Evolutionary conservation across 2,888 invertebrate species (phyloP), one percentile per base, ranked within the genome.

Genomic region (Boloria euphrosyne): DNA sequence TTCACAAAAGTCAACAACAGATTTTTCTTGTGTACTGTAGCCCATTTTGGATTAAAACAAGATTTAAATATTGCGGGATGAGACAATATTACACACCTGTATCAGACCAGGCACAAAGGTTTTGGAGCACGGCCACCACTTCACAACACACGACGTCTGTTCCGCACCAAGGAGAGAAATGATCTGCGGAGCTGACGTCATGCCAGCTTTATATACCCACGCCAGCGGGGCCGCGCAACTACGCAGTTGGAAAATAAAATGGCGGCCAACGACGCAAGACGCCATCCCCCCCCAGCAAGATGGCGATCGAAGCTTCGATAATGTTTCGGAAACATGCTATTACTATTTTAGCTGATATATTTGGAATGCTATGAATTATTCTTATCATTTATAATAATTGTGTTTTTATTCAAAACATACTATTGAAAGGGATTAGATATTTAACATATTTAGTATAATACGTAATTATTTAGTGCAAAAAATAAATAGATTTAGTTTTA

Each of bases 1-100:
- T 87, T 90, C 91, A 82, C 91, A 90, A 84, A 90, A 91, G 76
- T 89, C 92, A 75, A 86, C 91, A 75, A 91, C 81, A 75, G 86
- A 85, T 79, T 85, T 90, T 81, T 91, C 90, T 75, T 86, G 87
- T 71, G 79, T 78, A 82, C 79, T 87, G 83, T 89, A 91, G 81
- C 90, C 91, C 91, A 92, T 91, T 77, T 83, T 79, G 62, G 70
- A 66, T 74, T 62, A 73, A 67, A 70, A 49, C 69, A 67, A 71
- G 67, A 64, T 81, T 75, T 83, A 82, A 80, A 85, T 84, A 85
- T 82, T 84, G 84, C 79, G 79, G 61, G 81, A 69, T 79, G 80
- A 77, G 78, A 82, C 78, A 82, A 83, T 75, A 81, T 84, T 90
- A 90, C 90, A 92, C 90, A 91, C 90, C 90, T 90, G 89, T 80